Evolutionary conservation across 2,888 invertebrate genomes (phyloP), one percentile per base, ranked within the genome.

Genomic region (Ochlodes sylvanus): DNA sequence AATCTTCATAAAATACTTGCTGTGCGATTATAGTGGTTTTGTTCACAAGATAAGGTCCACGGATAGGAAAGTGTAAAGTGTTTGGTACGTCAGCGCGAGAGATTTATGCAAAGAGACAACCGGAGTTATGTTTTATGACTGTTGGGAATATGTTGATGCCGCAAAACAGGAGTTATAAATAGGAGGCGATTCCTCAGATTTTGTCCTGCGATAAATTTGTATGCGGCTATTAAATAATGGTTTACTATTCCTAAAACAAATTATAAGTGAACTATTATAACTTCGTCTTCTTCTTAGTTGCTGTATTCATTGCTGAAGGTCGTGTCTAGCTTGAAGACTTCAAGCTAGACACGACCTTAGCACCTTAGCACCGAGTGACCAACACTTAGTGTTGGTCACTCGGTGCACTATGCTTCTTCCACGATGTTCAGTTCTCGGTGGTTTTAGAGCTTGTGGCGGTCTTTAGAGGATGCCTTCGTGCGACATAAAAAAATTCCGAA

Each of bases 41-140:
- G 77, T 63, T 63, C 12, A 60, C 17, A 71, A 60, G 47, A 72
- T 76, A 82, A 70, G 73, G 81, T 76, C 67, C 68, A 65, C 42
- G 38, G 61, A 61, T 69, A 70, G 64, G 56, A 70, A 47, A 63
- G 58, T 60, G 41, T 54, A 76, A 72, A 66, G 77, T 79, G 54
- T 60, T 52, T 71, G 77, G 77, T 79, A 77, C 80, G 82, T 82
- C 81, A 78, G 72, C 73, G 69, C 63, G 70, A 68, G 76, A 82
- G 85, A 87, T 88, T 87, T 87, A 86, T 85, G 80, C 73, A 81
- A 78, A 77, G 77, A 75, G 67, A 66, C 21, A 57, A 42, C 44
- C 41, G 17, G 42, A 70, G 75, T 78, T 79, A 76, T 82, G 81
- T 79, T 83, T 82, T 84, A 84, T 78, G 78, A 76, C 74, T 76